These are phyloP conservation scores for Echinometra lucunter DNA, from an alignment of 53 echinoderm and acorn worm species.

Conservation along the genomic window DNA sequence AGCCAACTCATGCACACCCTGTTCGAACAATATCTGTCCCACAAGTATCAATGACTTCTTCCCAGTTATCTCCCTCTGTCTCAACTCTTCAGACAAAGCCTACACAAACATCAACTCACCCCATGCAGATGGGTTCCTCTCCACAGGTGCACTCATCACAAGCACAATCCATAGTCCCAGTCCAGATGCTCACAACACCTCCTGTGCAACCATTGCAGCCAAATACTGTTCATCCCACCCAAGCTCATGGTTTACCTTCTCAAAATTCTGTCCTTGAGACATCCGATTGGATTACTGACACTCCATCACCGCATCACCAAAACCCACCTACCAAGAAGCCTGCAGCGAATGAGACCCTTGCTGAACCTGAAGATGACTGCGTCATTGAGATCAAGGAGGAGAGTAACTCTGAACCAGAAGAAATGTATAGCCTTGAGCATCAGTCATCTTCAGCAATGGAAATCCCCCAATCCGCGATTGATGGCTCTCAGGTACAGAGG, in stretches of 20 bases:
- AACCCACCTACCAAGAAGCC: background rate
- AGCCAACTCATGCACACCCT: background rate
- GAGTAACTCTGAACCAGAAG: slow-evolving; percentile 30
- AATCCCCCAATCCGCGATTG: background rate
- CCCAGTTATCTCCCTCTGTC: slow-evolving; percentile 12
- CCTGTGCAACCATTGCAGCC: background rate
- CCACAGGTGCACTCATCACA: background rate
- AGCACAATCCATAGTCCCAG: slow-evolving; percentile 1
- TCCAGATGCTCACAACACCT: background rate
- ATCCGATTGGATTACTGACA: slow-evolving; percentile 7
- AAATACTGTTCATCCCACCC: background rate
- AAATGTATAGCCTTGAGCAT: background rate
- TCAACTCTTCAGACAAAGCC: background rate
- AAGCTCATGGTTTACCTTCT: background rate
- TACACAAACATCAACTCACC: background rate
- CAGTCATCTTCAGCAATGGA: slow-evolving; percentile 9
- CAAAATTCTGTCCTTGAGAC: background rate
- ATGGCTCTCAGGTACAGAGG: background rate
- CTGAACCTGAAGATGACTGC: background rate
- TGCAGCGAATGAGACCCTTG: background rate
- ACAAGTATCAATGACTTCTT: background rate
- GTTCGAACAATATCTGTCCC: slow-evolving; percentile 41
- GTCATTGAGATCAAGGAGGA: slow-evolving; percentile 56
- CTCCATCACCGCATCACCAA: slow-evolving; percentile 17
- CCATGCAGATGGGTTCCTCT: background rate